Base-by-base conservation (phyloP, 2,797 vertebrate genomes). In the Brachyrhaphis roseni region DNA sequence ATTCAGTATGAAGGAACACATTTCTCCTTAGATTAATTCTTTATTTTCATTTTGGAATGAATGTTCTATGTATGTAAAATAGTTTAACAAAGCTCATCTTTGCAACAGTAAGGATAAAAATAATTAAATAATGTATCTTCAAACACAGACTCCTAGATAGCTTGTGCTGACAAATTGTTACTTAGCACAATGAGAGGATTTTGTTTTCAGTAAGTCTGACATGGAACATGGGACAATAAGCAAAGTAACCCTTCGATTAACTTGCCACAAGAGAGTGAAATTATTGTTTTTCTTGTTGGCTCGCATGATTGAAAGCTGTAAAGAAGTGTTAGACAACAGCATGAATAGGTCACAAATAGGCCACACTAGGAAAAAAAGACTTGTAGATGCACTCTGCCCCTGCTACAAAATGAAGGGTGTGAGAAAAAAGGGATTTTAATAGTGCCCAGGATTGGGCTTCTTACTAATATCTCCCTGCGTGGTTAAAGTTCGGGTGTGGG, bases 381-480 rank as follows among this genome's bases (percentile, higher is more conserved):
- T 83, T 78, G 62, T 82, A 82, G 84, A 81, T 91, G 93, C 90
- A 86, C 90, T 93, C 86, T 93, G 93, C 93, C 91, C 91, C 82
- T 75, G 85, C 86, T 78, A 85, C 87, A 93, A 80, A 92, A 84
- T 87, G 84, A 78, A 90, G 93, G 86, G 89, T 94, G 93, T 95
- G 94, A 94, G 92, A 95, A 93, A 95, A 93, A 94, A 87, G 76
- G 77, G 79, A 86, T 83, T 88, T 92, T 92, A 94, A 93, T 88
- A 89, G 88, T 84, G 81, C 87, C 89, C 86, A 89, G 84, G 80
- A 92, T 94, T 83, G 41, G 79, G 86, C 82, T 91, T 85, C 80
- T 84, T 92, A 89, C 90, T 92, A 82, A 89, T 90, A 90, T 85
- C 80, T 89, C 82, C 85, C 78, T 76, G 20, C 34, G 16, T 45